These are phyloP conservation scores for Eupithecia subumbrata DNA, from an alignment of 2,888 invertebrate species.

Conservation along the genomic window DNA sequence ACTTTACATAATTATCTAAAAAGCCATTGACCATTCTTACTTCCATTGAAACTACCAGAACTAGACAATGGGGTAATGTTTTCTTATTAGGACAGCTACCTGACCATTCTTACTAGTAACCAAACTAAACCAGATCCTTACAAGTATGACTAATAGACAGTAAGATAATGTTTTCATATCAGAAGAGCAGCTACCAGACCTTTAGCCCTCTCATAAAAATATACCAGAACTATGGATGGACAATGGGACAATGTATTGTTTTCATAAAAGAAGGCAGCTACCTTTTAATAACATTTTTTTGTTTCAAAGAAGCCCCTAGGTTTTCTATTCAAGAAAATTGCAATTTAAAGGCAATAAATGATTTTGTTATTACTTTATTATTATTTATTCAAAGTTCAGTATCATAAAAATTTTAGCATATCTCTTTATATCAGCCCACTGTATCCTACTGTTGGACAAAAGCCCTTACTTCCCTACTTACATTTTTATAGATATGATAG, in stretches of 20 bases:
- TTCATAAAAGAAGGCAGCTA: neutral
- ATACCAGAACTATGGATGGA: neutral
- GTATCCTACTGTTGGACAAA: neutral
- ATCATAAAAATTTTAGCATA: too few species aligned
- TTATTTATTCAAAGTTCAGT: too few species aligned
- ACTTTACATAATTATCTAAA: neutral
- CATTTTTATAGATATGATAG: too few species aligned
- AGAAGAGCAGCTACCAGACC: neutral
- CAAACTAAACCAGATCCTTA: neutral
- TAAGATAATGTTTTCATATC: neutral
- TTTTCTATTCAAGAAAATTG: neutral
- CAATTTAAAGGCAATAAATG: neutral
- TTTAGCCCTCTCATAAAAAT: neutral
- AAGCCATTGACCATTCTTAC: neutral
- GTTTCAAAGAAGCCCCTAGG: neutral
- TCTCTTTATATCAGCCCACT: neutral
- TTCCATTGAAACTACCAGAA: neutral
- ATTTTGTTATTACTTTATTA: neutral
- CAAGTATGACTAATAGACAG: neutral
- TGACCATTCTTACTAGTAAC: neutral
- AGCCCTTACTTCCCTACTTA: too few species aligned
- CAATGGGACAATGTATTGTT: neutral
- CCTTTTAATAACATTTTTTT: neutral
- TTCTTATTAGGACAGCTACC: neutral
- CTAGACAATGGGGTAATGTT: neutral